Base-by-base conservation (phyloP, 2,113 vertebrate genomes). In the Phrynocephalus versicolor region DNA sequence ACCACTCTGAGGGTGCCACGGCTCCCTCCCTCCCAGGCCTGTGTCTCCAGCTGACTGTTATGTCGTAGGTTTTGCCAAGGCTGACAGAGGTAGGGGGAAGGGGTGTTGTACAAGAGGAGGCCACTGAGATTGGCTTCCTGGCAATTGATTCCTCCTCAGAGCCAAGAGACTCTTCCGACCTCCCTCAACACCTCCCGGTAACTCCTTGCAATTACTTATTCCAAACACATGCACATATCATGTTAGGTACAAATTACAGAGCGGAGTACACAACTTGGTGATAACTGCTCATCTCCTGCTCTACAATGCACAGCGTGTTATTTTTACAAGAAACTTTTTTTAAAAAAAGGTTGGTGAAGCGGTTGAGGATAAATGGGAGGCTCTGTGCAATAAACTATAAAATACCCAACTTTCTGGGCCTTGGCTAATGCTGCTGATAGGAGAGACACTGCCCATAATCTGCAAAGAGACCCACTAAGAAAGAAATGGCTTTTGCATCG, bases 171-270 rank as follows among this genome's bases (percentile, higher is more conserved):
- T 39, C 62, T 21, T 80, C 85, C 69, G 5, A 73, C 19, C 58
- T 23, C 0, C 14, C 12, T 64, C 73, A n/a, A 0, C 83, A 37
- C 86, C 78, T 0, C 2, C 51, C 25, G 51, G n/a, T 35, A 73
- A 75, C 69, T 75, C 76, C 3, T 45, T 65, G 71, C 88, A 84
- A 78, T 81, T 82, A 15, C 81, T 83, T 81, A 91, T 85, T 89
- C 90, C 83, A 87, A 88, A 75, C 89, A 91, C 60, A 69, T 19
- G 41, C 77, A 39, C 65, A 55, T 37, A 19, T 69, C 57, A 79
- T 89, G 87, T 85, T 88, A 79, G 75, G 81, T 82, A 86, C 81
- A 90, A 79, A 79, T 89, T 85, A 45, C 85, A 86, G 80, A 76
- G 65, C 65, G 81, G 0, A 73, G 65, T 87, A 88, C 78, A 65